Evolutionary conservation across 2,113 vertebrate species (phyloP), one percentile per base, ranked within the genome.

Genomic region (Pluvialis apricaria): DNA sequence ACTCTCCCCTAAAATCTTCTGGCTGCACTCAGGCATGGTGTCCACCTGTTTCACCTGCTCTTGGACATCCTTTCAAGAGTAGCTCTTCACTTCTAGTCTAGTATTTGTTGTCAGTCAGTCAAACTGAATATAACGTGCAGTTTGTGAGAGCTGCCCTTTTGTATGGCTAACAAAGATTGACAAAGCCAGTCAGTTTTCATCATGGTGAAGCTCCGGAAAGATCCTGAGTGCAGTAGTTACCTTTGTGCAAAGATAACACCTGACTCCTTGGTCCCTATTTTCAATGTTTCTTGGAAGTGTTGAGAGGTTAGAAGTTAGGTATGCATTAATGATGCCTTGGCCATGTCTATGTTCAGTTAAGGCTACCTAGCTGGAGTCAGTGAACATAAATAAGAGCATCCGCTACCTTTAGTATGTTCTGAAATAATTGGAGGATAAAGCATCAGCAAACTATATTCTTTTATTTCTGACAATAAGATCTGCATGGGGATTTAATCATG

Each of bases 301-400:
- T 20, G 24, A 79, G 60, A 49, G 28, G 47, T 45, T 54, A 54
- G 47, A 16, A 45, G 38, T 58, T 12, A 17, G 3, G 18, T n/a
- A 0, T 0, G 0, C 2, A 0, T 19, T 31, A 7, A 3, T 28
- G 64, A 21, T 25, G 9, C 17, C 12, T 24, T 82, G n/a, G n/a
- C 25, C 6, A 1, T 6, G 7, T 44, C 65, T 60, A 0, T 1
- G 3, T n/a, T 24, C 47, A 12, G 2, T 38, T 70, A 14, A 36
- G 11, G 15, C n/a, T 8, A 9, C 15, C n/a, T 42, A 14, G 32
- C 42, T 79, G 45, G 12, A 28, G 29, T 12, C 49, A 9, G 12
- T 21, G 45, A 15, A 25, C 0, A 1, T 40, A 15, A 57, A 40
- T 10, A 21, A 36, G 49, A 49, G 29, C 82, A 64, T 55, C 57